These are phyloP conservation scores for Ecdyonurus torrentis DNA, from an alignment of 2,888 invertebrate genomes.

Conservation along the genomic window DNA sequence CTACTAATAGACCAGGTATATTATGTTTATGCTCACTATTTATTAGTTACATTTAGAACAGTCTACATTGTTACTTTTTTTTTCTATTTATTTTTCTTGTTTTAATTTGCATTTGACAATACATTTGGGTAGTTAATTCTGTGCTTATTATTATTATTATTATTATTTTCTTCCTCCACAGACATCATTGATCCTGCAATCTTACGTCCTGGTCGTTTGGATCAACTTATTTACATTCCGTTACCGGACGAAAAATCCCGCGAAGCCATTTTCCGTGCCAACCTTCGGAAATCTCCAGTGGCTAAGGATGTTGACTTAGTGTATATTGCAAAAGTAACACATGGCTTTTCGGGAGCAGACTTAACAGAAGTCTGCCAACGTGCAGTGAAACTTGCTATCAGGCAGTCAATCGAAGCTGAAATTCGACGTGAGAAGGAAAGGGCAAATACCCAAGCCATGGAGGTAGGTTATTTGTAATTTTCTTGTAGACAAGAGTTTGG, in stretches of 20 bases:
- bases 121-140: no score
- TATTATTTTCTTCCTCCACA: constrained; percentile 17
- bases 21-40: background rate
- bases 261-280: constrained; percentile 88
- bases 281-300: constrained; percentile 89
- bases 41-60: no score
- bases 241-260: constrained; percentile 97
- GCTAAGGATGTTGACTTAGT: constrained; percentile 85
- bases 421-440: constrained; percentile 78
- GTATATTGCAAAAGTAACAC: constrained; percentile 46
- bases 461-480: constrained; percentile 40
- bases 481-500: constrained; percentile 8
- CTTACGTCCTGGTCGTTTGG: constrained; percentile 92
- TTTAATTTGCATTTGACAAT: no score
- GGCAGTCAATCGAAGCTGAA: constrained; percentile 94
- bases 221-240: constrained; percentile 99
- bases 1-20: constrained; percentile 62
- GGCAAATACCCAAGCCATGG: constrained; percentile 59
- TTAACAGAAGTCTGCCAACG: constrained; percentile 98
- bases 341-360: constrained; percentile 97
- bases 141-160: no score
- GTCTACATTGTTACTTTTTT: no score
- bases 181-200: constrained; percentile 99
- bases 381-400: constrained; percentile 96
- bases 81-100: no score